Evolutionary conservation across 2,888 invertebrate species (phyloP).

Genomic region (Crepidodera aurea): DNA sequence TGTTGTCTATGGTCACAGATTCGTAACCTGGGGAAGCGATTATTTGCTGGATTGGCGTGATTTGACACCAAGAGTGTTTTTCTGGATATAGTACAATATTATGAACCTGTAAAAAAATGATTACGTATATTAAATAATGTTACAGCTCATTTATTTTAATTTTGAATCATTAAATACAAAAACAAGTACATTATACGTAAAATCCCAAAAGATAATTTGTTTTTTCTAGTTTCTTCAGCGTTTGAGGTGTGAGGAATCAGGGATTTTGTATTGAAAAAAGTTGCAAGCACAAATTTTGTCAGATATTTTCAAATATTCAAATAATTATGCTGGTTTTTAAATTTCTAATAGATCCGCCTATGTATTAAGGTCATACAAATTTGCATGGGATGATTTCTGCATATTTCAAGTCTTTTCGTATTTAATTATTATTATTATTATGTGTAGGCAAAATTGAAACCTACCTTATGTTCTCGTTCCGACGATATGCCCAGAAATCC

Average conservation of each 20-base stretch:
- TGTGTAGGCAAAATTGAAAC: slow-evolving; percentile 5
- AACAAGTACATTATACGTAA: too few relatives aligned
- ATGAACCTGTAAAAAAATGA: slow-evolving; percentile 65
- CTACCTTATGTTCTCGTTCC: slow-evolving; percentile 54
- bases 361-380: slow-evolving; percentile 3
- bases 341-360: background rate
- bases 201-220: too few relatives aligned
- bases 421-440: background rate
- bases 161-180: too few relatives aligned
- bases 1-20: slow-evolving; percentile 72
- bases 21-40: slow-evolving; percentile 72
- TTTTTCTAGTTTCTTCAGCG: too few relatives aligned
- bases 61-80: slow-evolving; percentile 76
- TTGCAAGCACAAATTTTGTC: too few relatives aligned
- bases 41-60: slow-evolving; percentile 73
- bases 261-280: too few relatives aligned
- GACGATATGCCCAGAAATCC: slow-evolving; percentile 40
- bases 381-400: slow-evolving; percentile 11
- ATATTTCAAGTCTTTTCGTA: background rate
- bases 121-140: too few relatives aligned
- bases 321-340: too few relatives aligned
- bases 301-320: too few relatives aligned
- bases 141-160: background rate
- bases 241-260: too few relatives aligned
- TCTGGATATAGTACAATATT: slow-evolving; percentile 75